Evolutionary conservation across 2,797 vertebrate genomes (phyloP), one percentile per base, ranked within the genome.

Genomic region (Epinephelus awoara): DNA sequence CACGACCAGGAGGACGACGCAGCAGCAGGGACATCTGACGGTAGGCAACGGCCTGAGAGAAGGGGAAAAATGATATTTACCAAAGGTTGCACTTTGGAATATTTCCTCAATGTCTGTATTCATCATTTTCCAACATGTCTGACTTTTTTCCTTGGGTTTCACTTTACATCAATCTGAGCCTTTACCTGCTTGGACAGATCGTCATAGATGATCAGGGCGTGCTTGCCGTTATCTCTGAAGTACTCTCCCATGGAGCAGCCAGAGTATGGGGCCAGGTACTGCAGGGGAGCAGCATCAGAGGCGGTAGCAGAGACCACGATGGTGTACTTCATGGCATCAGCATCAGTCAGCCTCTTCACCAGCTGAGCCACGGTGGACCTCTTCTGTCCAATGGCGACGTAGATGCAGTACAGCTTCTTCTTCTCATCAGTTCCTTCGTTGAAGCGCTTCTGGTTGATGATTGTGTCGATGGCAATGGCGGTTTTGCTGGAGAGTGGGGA

Each of bases 211-310:
- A 99, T 99, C 27, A 99, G 89, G 0, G 97, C 98, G 0, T 99
- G 98, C 86, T 99, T 99, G 86, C 97, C 98, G 0, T 99, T 99
- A 93, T 99, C 98, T 92, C 98, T 96, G 94, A 99, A 99, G 92
- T 97, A 99, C 49, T 99, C 98, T 64, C 98, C 98, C 98, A 99
- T 99, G 83, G 98, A 99, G 93, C 98, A 99, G 79, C 98, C 98
- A 0, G 98, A 98, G 85, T 99, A 99, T 2, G 98, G 98, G 88
- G 98, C 98, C 93, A 99, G 90, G 84, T 99, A 99, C 95, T 99
- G 98, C 80, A 99, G 96, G 6, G 98, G 98, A 44, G 98, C 98
- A n/a, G 98, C 98, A 75, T 99, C 98, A 0, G 98, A 99, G 9
- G 98, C 98, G 0, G 98, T 99, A 57, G 98, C 98, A 61, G 97